Base-by-base conservation (phyloP, 2,113 vertebrate genomes). In the Malurus elegans region DNA sequence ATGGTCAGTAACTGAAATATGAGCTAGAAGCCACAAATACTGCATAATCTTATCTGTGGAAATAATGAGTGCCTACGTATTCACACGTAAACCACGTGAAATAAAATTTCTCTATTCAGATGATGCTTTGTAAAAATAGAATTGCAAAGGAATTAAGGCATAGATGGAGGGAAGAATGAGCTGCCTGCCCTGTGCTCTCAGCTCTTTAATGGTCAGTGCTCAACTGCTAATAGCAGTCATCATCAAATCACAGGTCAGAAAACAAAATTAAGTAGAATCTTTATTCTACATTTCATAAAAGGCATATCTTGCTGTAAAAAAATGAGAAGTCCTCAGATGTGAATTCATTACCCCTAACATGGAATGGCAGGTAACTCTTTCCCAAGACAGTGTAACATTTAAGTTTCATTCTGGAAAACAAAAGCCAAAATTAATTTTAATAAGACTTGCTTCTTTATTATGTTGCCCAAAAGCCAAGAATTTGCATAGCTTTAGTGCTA, bases 401-500 rank as follows among this genome's bases (percentile, higher is more conserved):
- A 76, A 54, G 29, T 87, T 90, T 90, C 26, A 9, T 44, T 82
- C 66, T 48, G 91, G 66, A 90, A 84, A 86, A 88, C 21, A 72
- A 88, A 84, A 65, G 25, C 26, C 62, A 93, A 45, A 24, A 38
- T 86, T 90, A 29, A 20, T 90, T 95, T 80, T 64, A 90, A 72
- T 83, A 71, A 92, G 79, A 79, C 34, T 71, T 50, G 12, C n/a
- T 92, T 93, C 91, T 75, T 75, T 89, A 80, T 83, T 80, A 69
- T 53, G 38, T 67, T 97, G 79, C 73, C 79, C 79, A 50, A 95
- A 95, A 96, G 85, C 51, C 90, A 97, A 92, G 50, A 90, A 88
- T 96, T 85, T 91, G 60, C 78, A 72, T 86, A 88, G 56, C 54
- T 97, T 94, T 97, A 97, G 75, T 93, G 73, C 73, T 94, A 89